Percentiles rank a stretch among this genome's conserved stretches.
phyloP scores from a whole-genome alignment of 2,797 vertebrate species.

The Pseudotriccus pelzelni region DNA sequence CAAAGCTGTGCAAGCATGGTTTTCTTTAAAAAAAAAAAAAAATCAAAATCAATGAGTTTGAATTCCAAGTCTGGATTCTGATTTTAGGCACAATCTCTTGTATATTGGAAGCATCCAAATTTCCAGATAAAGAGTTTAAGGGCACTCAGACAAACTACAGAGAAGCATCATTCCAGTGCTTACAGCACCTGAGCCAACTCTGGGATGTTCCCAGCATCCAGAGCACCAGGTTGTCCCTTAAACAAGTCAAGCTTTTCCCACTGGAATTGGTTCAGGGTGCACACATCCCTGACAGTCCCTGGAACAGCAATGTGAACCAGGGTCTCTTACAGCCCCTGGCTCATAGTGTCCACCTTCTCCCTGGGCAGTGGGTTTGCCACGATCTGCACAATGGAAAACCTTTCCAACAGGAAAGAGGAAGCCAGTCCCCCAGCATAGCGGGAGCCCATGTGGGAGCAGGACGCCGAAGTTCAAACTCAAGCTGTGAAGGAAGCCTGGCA shows the following conservation, averaged over 20 bases:
- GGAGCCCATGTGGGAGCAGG: conserved; percentile 39
- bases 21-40: not conserved
- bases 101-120: rapidly evolving
- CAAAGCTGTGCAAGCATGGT: not conserved
- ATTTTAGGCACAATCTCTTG: not conserved
- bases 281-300: not conserved
- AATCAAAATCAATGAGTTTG: not conserved
- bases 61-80: not conserved
- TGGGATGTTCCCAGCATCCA: rapidly evolving
- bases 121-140: not conserved
- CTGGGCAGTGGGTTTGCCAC: not conserved
- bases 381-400: conserved; percentile 40
- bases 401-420: conserved; percentile 55
- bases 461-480: conserved; percentile 33
- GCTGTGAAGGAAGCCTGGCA: conserved; percentile 61
- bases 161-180: not conserved
- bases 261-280: no score
- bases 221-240: not conserved
- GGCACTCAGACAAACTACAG: not conserved
- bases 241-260: not conserved
- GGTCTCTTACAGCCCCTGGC: not conserved
- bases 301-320: not conserved
- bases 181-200: rapidly evolving
- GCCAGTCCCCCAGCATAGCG: not conserved
- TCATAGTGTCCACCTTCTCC: not conserved